Evolutionary conservation across 2,797 vertebrate species (phyloP), one percentile per base, ranked within the genome.

Genomic region (Epinephelus coioides): DNA sequence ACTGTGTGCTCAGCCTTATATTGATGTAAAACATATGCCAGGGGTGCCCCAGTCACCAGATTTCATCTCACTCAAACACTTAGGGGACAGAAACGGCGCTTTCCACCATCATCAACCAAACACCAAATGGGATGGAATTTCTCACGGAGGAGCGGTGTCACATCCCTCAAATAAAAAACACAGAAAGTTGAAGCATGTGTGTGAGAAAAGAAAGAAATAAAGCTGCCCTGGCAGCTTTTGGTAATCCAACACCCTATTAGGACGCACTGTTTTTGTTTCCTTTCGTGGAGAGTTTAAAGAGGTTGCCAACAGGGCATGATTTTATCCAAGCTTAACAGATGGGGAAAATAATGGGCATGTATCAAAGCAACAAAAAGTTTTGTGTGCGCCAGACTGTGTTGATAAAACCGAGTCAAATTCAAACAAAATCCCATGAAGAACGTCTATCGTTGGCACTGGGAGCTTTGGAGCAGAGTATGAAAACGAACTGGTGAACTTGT

Each of bases 401-500:
- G 88, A 92, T 90, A 86, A 91, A 79, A n/a, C 69, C 11, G 5
- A 49, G 25, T 59, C 44, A 17, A 73, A 83, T 71, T 78, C 69
- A 78, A 82, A 73, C 55, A 56, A 74, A 87, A 84, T 60, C 78
- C 67, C 80, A 69, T 7, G 19, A 77, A 80, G 79, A 81, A 64
- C 78, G 76, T 69, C 74, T 66, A 49, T 76, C 82, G 76, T 86
- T 89, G 86, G 89, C 65, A 0, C 66, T 77, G 84, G 57, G 81
- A 77, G 73, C 56, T 34, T 59, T 56, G 73, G 51, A 69, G 81
- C 60, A 14, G 10, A 64, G 71, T 50, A 69, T 43, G 61, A 71
- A 68, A 74, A 73, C 91, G 83, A 91, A 91, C 88, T 63, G 71
- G 77, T 90, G 86, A 90, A 89, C 87, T 68, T 71, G 78, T 47